Conservation (phyloP, 1,140 invertebrate species). For the Rhopalosiphum maidis region DNA sequence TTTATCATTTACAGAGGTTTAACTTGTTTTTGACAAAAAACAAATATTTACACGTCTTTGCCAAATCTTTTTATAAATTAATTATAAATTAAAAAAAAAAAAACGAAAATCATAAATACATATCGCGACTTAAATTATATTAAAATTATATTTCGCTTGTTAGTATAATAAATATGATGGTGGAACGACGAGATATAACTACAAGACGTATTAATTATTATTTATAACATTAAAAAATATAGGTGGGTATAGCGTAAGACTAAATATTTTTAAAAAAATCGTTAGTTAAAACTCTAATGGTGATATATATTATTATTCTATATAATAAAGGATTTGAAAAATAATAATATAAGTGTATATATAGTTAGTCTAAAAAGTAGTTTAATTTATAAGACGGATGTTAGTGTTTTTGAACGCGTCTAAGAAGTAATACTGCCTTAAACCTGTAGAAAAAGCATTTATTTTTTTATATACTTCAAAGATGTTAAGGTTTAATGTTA, state of each 20-base stretch:
- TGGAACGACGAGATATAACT: not conserved
- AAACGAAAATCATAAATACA: conserved; percentile 26
- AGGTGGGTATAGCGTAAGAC: conserved; percentile 1
- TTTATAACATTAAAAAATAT: conserved; percentile 32
- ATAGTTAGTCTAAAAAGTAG: not conserved
- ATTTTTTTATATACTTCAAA: not conserved
- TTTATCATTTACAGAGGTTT: not conserved
- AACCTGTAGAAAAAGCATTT: conserved; percentile 56
- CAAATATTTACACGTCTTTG: not conserved
- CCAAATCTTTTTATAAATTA: not conserved
- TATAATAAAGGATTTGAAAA: conserved; percentile 32
- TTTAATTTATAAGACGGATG: conserved; percentile 29
- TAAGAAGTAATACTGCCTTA: conserved; percentile 55
- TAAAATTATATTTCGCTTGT: not conserved
- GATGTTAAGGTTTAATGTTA: not conserved
- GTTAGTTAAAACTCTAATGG: conserved; percentile 33
- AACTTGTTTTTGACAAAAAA: not conserved
- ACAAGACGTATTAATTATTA: conserved; percentile 9
- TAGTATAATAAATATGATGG: not conserved
- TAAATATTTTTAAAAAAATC: not conserved
- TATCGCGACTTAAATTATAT: not conserved
- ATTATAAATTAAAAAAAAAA: not conserved
- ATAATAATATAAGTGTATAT: not conserved
- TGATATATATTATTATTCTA: not conserved
- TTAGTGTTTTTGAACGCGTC: conserved; percentile 51